phyloP scores from a whole-genome alignment of 2,888 invertebrate genomes.

The Troglohyphantes excavatus region DNA sequence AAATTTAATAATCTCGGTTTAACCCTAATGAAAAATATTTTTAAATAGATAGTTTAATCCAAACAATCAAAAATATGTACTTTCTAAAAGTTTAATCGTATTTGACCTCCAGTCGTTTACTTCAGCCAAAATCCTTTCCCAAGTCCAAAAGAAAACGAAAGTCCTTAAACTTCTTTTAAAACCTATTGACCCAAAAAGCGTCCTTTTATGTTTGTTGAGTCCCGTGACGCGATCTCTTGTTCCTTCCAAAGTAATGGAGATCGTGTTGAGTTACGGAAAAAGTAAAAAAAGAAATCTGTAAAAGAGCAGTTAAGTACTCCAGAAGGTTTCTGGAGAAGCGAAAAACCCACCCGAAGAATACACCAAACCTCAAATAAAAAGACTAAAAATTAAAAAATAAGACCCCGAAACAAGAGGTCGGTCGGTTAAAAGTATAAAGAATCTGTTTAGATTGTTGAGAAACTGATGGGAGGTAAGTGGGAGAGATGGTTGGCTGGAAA shows the following conservation, averaged over 20 bases:
- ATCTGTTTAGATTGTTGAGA: constrained; percentile 19
- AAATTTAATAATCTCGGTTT: too few relatives aligned
- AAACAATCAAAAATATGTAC: too few relatives aligned
- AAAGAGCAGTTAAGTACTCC: constrained; percentile 21
- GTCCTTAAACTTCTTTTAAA: neutral
- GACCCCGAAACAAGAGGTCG: neutral
- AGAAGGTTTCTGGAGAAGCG: neutral
- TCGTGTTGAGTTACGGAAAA: constrained; percentile 5
- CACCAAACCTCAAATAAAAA: constrained; percentile 16
- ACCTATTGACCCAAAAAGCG: neutral
- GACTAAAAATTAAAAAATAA: neutral
- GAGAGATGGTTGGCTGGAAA: neutral
- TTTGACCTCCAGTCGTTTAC: too few relatives aligned
- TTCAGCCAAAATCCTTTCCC: neutral
- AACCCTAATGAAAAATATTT: too few relatives aligned
- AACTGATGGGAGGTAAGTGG: constrained; percentile 10
- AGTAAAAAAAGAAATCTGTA: neutral
- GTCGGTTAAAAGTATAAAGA: constrained; percentile 13
- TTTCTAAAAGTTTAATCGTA: too few relatives aligned
- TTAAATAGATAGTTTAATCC: too few relatives aligned
- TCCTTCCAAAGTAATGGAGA: neutral
- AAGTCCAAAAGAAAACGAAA: neutral
- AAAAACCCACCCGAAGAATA: neutral
- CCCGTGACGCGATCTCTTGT: neutral
- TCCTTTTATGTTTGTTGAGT: neutral